Conservation (phyloP, 2,888 invertebrate species). For the Coremacera marginata region DNA sequence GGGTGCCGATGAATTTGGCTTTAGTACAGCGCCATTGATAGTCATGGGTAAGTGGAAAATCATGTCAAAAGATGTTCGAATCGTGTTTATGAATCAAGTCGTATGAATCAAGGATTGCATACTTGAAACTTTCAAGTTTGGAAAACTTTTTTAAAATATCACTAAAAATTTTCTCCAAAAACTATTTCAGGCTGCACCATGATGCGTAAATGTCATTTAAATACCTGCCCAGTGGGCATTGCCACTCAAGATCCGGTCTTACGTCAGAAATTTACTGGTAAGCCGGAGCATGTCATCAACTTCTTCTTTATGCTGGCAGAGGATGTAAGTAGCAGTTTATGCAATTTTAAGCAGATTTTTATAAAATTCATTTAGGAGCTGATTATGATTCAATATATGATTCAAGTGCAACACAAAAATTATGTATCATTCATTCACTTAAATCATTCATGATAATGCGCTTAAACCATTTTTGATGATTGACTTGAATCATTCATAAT, state of each 20-base stretch:
- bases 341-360: background rate
- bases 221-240: conserved; percentile 99
- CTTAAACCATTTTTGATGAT: too few relatives aligned
- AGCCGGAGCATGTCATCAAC: conserved; percentile 97
- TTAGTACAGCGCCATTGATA: conserved; percentile 98
- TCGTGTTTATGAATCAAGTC: too few relatives aligned
- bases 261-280: conserved; percentile 95
- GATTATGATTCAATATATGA: too few relatives aligned
- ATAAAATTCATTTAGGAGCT: background rate
- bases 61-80: too few relatives aligned
- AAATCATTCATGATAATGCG: too few relatives aligned
- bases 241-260: conserved; percentile 98
- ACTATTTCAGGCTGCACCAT: conserved; percentile 85
- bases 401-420: too few relatives aligned
- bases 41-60: conserved; percentile 78
- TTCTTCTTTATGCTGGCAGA: conserved; percentile 98
- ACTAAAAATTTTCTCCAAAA: background rate
- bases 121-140: too few relatives aligned
- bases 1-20: conserved; percentile 98
- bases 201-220: conserved; percentile 99
- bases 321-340: conserved; percentile 85
- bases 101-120: too few relatives aligned
- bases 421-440: too few relatives aligned
- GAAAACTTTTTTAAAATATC: background rate
- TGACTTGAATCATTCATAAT: too few relatives aligned